Evolutionary conservation across 2,113 vertebrate species (phyloP).

Genomic region (Paradisaea rubra): DNA sequence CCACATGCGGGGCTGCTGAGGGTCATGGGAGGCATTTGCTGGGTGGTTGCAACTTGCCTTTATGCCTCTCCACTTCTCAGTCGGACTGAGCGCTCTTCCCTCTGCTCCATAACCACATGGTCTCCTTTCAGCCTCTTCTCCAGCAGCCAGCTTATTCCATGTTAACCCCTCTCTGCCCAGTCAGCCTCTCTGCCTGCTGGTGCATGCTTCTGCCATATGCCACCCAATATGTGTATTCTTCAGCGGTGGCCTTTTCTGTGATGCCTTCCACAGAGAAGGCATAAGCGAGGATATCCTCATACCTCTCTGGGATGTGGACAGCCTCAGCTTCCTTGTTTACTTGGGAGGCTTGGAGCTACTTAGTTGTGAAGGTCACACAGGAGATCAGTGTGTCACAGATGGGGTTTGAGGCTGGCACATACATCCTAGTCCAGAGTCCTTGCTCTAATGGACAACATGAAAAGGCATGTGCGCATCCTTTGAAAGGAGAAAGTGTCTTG

Average conservation of each 20-base stretch:
- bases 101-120: background rate
- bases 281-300: background rate
- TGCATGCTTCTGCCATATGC: background rate
- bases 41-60: background rate
- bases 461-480: fast-evolving
- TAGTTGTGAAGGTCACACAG: background rate
- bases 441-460: background rate
- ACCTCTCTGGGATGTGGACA: background rate
- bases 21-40: background rate
- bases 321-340: background rate
- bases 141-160: background rate
- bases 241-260: background rate
- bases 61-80: background rate
- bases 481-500: background rate
- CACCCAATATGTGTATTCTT: background rate
- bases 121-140: background rate
- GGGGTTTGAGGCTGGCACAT: background rate
- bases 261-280: background rate
- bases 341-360: background rate
- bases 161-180: background rate
- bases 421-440: background rate
- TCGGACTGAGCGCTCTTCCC: background rate
- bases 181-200: background rate
- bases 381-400: background rate
- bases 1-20: fast-evolving